Base-by-base conservation (phyloP, 2,113 vertebrate genomes). In the Dissostichus mawsoni region DNA sequence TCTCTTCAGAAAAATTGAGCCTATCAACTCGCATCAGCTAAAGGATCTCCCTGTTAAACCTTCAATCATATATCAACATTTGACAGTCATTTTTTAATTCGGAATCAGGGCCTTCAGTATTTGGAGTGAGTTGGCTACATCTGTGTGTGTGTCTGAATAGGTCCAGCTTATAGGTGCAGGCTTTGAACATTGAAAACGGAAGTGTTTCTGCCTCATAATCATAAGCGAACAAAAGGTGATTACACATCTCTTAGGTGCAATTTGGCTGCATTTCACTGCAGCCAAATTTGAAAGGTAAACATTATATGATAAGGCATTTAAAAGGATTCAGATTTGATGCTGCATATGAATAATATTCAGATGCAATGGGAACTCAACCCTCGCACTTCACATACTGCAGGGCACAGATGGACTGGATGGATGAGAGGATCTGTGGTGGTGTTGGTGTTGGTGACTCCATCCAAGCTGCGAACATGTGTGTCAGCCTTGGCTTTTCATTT, bases 401-500 rank as follows among this genome's bases (percentile, higher is more conserved):
- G 25, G 29, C 59, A 57, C 76, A 85, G 82, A 56, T 66, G 63
- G 25, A 53, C 18, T 10, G 29, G 17, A 20, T 11, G 18, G 52
- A 62, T 48, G 69, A 78, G 75, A 64, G 41, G 23, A 52, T 53
- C 68, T 7, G 62, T 44, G 3, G 12, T 36, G 14, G 36, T 44
- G 82, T 45, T 47, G 41, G 17, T 69, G 41, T 47, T 18, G 17
- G 11, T 20, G 44, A 36, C 51, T 86, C 64, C 64, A n/a, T 64
- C 51, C 20, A 62, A 75, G 12, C 50, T 81, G 69, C 17, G 5
- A 66, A 7, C 23, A 47, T 57, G 64, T 68, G 59, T 80, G 55
- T 81, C 56, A 61, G 77, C 76, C 74, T 9, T 64, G 10, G 81
- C 50, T 75, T 79, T 41, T 80, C 17, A 25, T 84, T 76, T 74